These are phyloP conservation scores for Diuraphis noxia DNA, from an alignment of 1,140 invertebrate species.

Conservation along the genomic window DNA sequence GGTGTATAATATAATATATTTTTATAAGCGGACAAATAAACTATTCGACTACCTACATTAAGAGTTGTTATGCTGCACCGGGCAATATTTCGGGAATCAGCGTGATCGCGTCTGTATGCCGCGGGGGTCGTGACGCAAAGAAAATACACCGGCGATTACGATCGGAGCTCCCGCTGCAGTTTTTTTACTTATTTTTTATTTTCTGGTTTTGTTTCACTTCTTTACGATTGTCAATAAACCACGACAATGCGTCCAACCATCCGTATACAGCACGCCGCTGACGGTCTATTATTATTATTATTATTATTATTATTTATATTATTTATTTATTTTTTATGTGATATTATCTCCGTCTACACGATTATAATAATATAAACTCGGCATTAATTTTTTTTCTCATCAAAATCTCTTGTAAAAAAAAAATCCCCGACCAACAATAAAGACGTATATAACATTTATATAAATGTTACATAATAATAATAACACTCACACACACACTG, in stretches of 20 bases:
- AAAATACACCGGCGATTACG: conserved; percentile 39
- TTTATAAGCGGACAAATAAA: neutral
- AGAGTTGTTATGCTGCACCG: neutral
- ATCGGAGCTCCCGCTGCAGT: conserved; percentile 45
- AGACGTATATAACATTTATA: neutral
- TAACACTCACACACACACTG: neutral
- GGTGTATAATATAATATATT: neutral
- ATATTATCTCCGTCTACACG: conserved; percentile 42
- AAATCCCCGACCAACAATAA: neutral
- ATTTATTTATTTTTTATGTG: neutral
- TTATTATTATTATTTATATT: conserved; percentile 3
- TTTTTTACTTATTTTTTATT: conserved; percentile 12
- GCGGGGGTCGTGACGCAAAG: conserved; percentile 22
- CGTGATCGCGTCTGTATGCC: neutral
- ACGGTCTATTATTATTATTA: conserved; percentile 27
- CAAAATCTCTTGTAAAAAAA: neutral
- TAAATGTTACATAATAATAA: conserved; percentile 30
- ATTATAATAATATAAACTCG: conserved; percentile 26
- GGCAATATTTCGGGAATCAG: conserved; percentile 18
- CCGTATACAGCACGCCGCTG: neutral
- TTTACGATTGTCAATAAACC: conserved; percentile 41
- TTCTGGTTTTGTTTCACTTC: neutral
- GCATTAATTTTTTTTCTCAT: conserved; percentile 39
- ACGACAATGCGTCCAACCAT: conserved; percentile 36
- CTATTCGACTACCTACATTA: neutral